Evolutionary conservation across 2,888 invertebrate species (phyloP).

Genomic region (Acrocyrtus sp.): DNA sequence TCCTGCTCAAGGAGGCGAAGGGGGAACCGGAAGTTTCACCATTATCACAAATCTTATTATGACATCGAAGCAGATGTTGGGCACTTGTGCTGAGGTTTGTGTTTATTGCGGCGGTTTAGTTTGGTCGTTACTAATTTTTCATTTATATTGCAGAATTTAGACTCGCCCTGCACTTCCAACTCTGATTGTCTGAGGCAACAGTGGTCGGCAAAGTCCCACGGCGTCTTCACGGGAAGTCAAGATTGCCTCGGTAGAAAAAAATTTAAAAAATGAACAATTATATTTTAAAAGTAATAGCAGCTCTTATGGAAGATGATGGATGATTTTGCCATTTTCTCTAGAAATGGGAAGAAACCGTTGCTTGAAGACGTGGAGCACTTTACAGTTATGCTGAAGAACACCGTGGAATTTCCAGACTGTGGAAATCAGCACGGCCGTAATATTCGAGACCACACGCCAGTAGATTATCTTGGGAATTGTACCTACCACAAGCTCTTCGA

Average conservation of each 20-base stretch:
- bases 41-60: constrained; percentile 68
- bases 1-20: constrained; percentile 68
- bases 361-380: constrained; percentile 15
- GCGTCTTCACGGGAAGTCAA: constrained; percentile 66
- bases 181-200: constrained; percentile 1
- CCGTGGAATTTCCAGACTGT: constrained; percentile 20
- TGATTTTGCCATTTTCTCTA: too few relatives aligned
- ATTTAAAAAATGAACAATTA: too few relatives aligned
- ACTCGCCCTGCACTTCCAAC: too few relatives aligned
- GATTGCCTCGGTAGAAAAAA: constrained; percentile 1
- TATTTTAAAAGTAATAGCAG: too few relatives aligned
- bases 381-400: constrained; percentile 21
- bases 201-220: constrained; percentile 63
- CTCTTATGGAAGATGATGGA: too few relatives aligned
- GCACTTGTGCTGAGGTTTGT: constrained; percentile 66
- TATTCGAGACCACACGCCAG: neutral
- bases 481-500: neutral
- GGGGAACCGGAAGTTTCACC: constrained; percentile 66
- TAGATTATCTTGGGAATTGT: constrained; percentile 2
- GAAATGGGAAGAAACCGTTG: neutral
- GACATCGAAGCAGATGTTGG: constrained; percentile 67
- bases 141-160: too few relatives aligned
- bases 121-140: too few relatives aligned
- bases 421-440: constrained; percentile 10
- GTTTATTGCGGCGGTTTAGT: neutral